Conservation (phyloP, 2,888 invertebrate species). For the Melikaiella ostensackeni region DNA sequence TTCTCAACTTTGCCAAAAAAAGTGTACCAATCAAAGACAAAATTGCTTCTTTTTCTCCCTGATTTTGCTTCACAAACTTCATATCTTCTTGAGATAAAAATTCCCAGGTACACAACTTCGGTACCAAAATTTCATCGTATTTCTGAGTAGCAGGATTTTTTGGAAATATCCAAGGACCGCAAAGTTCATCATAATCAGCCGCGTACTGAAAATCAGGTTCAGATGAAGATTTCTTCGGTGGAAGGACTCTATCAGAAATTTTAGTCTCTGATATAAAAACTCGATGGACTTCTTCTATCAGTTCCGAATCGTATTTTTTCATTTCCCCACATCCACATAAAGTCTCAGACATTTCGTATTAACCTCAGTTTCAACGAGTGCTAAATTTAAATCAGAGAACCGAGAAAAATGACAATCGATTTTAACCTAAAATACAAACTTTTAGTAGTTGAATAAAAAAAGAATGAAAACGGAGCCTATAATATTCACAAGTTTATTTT, state of each 20-base stretch:
- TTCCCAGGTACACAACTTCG: slow-evolving; percentile 62
- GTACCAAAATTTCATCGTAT: slow-evolving; percentile 48
- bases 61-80: slow-evolving; percentile 58
- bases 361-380: background rate
- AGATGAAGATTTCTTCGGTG: slow-evolving; percentile 49
- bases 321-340: background rate
- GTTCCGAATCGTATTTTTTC: background rate
- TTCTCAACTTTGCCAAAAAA: slow-evolving; percentile 6
- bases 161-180: slow-evolving; percentile 61
- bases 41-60: slow-evolving; percentile 57
- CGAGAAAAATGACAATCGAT: background rate
- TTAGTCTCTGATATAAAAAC: background rate
- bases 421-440: background rate
- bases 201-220: slow-evolving; percentile 58
- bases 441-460: background rate
- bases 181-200: slow-evolving; percentile 65
- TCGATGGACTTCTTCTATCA: background rate
- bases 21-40: slow-evolving; percentile 63
- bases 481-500: slow-evolving; percentile 67
- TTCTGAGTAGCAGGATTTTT: slow-evolving; percentile 54
- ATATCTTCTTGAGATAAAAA: slow-evolving; percentile 61
- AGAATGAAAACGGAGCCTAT: slow-evolving; percentile 23
- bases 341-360: background rate
- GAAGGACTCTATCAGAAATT: background rate
- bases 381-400: background rate